Evolutionary conservation across 2,888 invertebrate species (phyloP).

Genomic region (Plebejus anna): DNA sequence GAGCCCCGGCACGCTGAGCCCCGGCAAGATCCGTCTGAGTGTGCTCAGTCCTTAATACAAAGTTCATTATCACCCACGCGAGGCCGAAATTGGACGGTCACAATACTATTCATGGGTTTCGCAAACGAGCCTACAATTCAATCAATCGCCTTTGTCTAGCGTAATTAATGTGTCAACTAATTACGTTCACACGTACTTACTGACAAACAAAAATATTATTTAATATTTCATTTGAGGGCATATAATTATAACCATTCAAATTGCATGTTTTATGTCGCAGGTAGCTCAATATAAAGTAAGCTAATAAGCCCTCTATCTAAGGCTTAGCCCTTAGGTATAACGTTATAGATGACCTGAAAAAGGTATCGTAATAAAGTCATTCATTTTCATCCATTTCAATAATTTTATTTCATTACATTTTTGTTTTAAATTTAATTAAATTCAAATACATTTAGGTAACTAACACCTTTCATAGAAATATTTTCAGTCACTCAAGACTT

Average conservation of each 20-base stretch:
- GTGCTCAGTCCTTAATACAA: slow-evolving; percentile 27
- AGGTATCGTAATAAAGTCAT: no score
- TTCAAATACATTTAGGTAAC: background rate
- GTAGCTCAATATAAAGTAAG: background rate
- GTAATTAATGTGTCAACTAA: slow-evolving; percentile 4
- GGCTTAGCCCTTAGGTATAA: no score
- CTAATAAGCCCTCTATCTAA: no score
- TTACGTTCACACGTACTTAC: background rate
- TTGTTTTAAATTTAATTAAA: no score
- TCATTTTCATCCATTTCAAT: no score
- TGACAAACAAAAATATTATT: background rate
- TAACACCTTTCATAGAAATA: background rate
- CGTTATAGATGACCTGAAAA: no score
- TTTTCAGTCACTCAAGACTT: background rate
- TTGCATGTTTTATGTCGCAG: background rate
- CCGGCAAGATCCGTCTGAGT: no score
- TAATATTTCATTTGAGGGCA: background rate
- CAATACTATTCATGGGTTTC: slow-evolving; percentile 32
- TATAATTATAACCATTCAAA: no score
- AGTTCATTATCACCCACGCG: slow-evolving; percentile 38
- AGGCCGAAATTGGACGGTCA: slow-evolving; percentile 36
- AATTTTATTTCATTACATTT: no score
- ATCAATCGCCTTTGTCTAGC: slow-evolving; percentile 32
- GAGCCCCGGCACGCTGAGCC: no score
- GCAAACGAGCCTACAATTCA: slow-evolving; percentile 33